Evolutionary conservation across 2,888 invertebrate species (phyloP), one percentile per base, ranked within the genome.

Genomic region (Lasioglossum malachurum): DNA sequence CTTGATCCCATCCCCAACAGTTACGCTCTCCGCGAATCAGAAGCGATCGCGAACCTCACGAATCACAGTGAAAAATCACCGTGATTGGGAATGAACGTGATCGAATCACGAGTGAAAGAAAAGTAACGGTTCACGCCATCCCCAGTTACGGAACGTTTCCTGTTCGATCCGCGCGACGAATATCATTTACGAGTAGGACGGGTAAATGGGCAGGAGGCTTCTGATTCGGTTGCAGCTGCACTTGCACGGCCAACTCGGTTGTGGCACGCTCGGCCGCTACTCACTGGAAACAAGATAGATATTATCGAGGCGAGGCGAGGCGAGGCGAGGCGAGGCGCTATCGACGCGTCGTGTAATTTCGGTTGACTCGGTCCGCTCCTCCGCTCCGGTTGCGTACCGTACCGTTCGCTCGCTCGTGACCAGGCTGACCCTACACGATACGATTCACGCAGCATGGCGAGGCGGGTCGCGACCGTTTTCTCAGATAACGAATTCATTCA

Each of bases 401-500:
- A 72, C 86, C 82, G 77, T 64, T 83, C 82, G 81, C 74, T 87
- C 82, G 79, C 67, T 87, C 79, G 82, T 85, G 88, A 86, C 78
- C 83, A 78, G 78, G 64, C 80, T 88, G 89, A 88, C 88, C 80
- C 84, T 72, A 78, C 79, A 57, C 83, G 81, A 81, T 84, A 89
- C 89, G 88, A 92, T 92, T 93, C 92, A 57, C 78, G 90, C 87
- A 88, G 90, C 89, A 89, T 64, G 81, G 82, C 78, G 73, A 71
- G 73, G 49, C 89, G 87, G 91, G 91, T 92, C 92, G 86, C 89
- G 91, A 91, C 90, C 91, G 87, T 88, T 90, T 90, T 89, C 87
- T 85, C 87, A 89, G 94, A 94, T 94, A 94, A 93, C 92, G 92
- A 91, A 93, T 93, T 93, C 93, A 94, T 94, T 94, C 93, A 94